Conservation (phyloP, 2,888 invertebrate species). For the Agrochola circellaris region DNA sequence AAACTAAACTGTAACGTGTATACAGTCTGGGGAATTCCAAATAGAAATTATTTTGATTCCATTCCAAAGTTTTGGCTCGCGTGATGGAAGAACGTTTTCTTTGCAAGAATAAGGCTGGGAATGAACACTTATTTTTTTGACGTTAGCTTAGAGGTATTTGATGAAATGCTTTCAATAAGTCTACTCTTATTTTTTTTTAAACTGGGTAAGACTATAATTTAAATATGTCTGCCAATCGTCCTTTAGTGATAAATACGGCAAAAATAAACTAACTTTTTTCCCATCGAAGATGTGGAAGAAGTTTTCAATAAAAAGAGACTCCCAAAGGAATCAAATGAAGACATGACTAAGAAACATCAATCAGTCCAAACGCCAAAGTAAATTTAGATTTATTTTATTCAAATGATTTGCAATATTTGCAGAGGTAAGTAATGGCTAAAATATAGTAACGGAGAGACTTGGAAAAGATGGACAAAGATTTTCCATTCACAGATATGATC, state of each 20-base stretch:
- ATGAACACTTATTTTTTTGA: constrained; percentile 33
- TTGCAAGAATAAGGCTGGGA: constrained; percentile 18
- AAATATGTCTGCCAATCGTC: not conserved
- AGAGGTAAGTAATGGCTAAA: not conserved
- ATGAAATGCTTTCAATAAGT: constrained; percentile 13
- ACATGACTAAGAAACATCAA: not conserved
- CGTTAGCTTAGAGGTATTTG: constrained; percentile 24
- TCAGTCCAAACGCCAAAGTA: not conserved
- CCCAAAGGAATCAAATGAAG: not conserved
- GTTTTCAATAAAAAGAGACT: not conserved
- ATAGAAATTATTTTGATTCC: constrained; percentile 58
- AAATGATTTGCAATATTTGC: not conserved
- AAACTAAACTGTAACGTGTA: constrained; percentile 42
- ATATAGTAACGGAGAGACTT: not conserved
- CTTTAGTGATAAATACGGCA: not conserved
- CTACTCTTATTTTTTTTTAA: not conserved
- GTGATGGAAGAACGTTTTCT: constrained; percentile 53
- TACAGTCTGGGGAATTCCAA: constrained; percentile 47
- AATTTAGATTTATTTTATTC: not conserved
- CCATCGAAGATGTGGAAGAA: not conserved
- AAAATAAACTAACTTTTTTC: not conserved
- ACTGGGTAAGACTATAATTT: not conserved
- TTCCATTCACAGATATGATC: not conserved
- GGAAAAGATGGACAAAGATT: not conserved
- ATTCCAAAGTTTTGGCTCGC: constrained; percentile 59